These are phyloP conservation scores for Sebastes schlegelii DNA, from an alignment of 2,113 vertebrate genomes.

Conservation along the genomic window DNA sequence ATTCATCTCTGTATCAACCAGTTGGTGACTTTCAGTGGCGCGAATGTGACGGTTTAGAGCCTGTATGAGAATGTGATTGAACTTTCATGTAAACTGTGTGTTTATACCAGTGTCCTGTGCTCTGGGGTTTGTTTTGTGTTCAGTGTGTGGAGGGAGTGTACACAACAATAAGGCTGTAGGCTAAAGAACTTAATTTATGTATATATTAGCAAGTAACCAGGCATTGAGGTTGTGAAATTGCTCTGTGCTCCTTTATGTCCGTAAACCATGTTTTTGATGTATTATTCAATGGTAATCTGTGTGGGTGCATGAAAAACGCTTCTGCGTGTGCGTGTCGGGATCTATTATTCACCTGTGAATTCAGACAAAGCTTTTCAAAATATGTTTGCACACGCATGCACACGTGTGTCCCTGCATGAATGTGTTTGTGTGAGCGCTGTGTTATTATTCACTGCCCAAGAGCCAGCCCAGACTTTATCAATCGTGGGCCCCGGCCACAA, in stretches of 20 bases:
- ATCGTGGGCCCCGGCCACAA: constrained; percentile 27
- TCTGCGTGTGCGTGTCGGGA: not conserved
- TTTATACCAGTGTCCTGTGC: not conserved
- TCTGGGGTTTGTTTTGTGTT: not conserved
- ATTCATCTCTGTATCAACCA: not conserved
- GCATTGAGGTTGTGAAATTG: constrained; percentile 25
- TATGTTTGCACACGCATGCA: not conserved
- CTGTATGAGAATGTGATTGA: constrained; percentile 28
- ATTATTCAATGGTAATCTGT: constrained; percentile 42
- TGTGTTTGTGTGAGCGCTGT: not conserved
- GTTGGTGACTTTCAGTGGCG: constrained; percentile 3
- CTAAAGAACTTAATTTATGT: constrained; percentile 11
- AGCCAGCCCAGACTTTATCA: constrained; percentile 48
- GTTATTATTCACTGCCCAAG: not conserved
- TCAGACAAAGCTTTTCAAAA: constrained; percentile 12
- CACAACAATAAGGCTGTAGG: not conserved
- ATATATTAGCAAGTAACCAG: constrained; percentile 13
- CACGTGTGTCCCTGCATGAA: not conserved
- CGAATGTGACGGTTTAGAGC: not conserved
- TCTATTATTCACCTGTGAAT: constrained; percentile 26
- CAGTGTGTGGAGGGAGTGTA: not conserved
- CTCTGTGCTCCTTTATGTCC: constrained; percentile 32
- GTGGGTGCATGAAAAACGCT: constrained; percentile 18
- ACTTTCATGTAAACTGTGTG: not conserved
- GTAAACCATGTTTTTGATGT: constrained; percentile 41